phyloP scores from a whole-genome alignment of 2,888 invertebrate species.

The Flexamia atlantica region DNA sequence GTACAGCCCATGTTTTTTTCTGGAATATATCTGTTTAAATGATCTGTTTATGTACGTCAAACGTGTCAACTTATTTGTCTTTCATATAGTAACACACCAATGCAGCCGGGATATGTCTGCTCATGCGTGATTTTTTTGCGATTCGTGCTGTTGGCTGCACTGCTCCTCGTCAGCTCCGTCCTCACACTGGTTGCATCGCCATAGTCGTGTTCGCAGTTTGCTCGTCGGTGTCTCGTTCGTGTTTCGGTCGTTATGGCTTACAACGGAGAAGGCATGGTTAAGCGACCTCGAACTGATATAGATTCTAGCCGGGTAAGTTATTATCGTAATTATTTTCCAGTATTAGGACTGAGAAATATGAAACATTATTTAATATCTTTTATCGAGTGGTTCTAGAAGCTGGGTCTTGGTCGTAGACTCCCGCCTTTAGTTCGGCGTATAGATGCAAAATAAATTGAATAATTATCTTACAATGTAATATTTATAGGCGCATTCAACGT shows the following conservation, averaged over 20 bases:
- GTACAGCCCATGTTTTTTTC: too few species aligned
- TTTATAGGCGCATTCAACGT: too few species aligned
- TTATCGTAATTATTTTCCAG: background rate
- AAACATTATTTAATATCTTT: background rate
- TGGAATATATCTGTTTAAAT: too few species aligned
- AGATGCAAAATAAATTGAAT: too few species aligned
- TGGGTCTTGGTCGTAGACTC: background rate
- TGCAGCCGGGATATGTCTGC: too few species aligned
- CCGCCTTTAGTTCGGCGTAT: background rate
- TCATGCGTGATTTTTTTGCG: conserved; percentile 11
- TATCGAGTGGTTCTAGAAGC: background rate
- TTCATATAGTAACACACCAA: too few species aligned
- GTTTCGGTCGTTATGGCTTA: conserved; percentile 73
- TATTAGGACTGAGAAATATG: background rate
- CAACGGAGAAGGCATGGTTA: conserved; percentile 76
- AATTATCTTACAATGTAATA: too few species aligned
- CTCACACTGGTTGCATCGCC: conserved; percentile 31
- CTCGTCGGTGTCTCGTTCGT: conserved; percentile 1
- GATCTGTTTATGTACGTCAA: too few species aligned
- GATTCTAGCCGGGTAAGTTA: conserved; percentile 64
- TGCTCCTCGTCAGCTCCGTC: conserved; percentile 13
- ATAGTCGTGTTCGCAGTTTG: background rate
- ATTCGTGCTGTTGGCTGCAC: conserved; percentile 9
- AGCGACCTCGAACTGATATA: conserved; percentile 73
- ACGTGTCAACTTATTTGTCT: too few species aligned